Evolutionary conservation across 2,888 invertebrate genomes (phyloP), one percentile per base, ranked within the genome.

Genomic region (Agonopterix heracliana): DNA sequence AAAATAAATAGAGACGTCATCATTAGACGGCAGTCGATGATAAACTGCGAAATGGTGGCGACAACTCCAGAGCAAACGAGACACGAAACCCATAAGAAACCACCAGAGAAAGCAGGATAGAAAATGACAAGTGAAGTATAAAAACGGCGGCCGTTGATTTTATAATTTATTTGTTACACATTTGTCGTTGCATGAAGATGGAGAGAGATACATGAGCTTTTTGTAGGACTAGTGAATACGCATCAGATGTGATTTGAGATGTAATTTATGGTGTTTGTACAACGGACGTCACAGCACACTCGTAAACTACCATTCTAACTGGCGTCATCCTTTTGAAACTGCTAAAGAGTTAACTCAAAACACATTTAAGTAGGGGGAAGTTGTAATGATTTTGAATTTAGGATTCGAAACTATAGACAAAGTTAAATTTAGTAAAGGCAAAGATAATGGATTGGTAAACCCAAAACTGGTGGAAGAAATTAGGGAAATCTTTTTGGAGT

Each of bases 131-230:
- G 67, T 67, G 74, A 74, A 57, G 73, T 79, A 83, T 85, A 87
- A 88, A 87, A 88, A 87, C 76, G 60, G 70, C 61, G 71, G 69
- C 77, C 76, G 85, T 86, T 87, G 87, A 86, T 87, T 87, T 86
- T 78, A 86, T 87, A 88, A 88, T 88, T 88, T 88, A 88, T 88
- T 85, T 87, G 87, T 87, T 81, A 86, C 86, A 86, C 84, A 87
- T 88, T 87, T 86, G 87, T 87, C 87, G 87, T 86, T 79, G 81
- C 88, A 84, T 87, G 87, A 87, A 87, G 87, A 87, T 86, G 79
- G 73, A 71, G 77, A 69, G 70, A 84, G 85, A 87, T 86, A 87
- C 85, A 83, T 79, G 78, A 73, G 81, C 82, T 85, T 86, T 87
- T 86, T 86, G 83, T 81, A 69, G 74, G 75, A 69, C 62, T 61